These are phyloP conservation scores for Scolopax rusticola DNA, from an alignment of 2,797 vertebrate species.

Conservation along the genomic window DNA sequence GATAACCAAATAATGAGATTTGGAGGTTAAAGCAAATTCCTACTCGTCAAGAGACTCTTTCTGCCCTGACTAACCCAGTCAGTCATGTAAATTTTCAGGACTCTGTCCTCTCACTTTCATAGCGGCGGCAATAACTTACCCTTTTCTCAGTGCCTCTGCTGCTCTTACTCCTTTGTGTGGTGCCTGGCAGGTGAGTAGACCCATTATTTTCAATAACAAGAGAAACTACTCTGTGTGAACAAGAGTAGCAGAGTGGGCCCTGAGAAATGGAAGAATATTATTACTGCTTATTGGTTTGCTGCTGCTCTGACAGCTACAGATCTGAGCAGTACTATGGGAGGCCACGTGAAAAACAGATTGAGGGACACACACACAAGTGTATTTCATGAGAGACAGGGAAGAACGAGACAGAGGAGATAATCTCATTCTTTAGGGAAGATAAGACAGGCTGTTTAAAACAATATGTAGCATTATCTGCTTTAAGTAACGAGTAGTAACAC, in stretches of 20 bases:
- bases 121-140: accelerated
- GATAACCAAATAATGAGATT: background rate
- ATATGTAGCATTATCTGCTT: slow-evolving; percentile 25
- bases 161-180: background rate
- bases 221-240: background rate
- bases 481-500: slow-evolving; percentile 36
- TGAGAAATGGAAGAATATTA: background rate
- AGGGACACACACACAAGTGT: background rate
- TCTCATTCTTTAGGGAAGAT: slow-evolving; percentile 42
- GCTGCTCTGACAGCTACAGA: background rate
- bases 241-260: background rate
- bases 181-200: background rate
- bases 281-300: background rate
- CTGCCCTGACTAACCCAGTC: background rate
- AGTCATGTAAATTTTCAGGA: background rate
- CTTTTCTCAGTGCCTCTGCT: background rate
- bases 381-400: background rate
- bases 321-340: background rate
- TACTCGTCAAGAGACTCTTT: background rate
- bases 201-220: background rate
- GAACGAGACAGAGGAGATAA: slow-evolving; percentile 20
- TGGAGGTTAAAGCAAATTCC: background rate
- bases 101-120: background rate
- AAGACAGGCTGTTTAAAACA: slow-evolving; percentile 40
- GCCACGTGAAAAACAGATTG: background rate